phyloP scores from a whole-genome alignment of 2,113 vertebrate species.

The Ranitomeya variabilis region DNA sequence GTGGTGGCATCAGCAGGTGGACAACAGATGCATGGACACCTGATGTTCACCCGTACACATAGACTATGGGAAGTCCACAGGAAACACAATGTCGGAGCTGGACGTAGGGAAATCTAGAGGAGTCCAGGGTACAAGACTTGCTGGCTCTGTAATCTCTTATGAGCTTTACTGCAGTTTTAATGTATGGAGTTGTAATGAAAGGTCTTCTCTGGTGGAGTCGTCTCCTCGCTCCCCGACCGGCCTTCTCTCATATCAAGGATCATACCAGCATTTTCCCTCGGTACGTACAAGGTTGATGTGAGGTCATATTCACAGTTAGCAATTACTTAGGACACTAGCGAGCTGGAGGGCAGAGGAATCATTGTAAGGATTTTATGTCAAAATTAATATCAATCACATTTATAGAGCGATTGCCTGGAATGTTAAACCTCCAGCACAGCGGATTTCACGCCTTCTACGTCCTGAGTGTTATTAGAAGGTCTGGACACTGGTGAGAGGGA shows the following conservation, averaged over 20 bases:
- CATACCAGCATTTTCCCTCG: background rate
- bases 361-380: slow-evolving; percentile 52
- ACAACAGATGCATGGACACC: too few species aligned
- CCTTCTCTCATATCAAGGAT: background rate
- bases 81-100: background rate
- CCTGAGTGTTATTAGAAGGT: slow-evolving; percentile 28
- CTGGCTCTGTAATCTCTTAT: background rate
- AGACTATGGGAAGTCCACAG: background rate
- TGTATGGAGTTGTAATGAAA: background rate
- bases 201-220: background rate
- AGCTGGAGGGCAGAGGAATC: slow-evolving; percentile 28
- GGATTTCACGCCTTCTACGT: background rate
- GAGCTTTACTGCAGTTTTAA: background rate
- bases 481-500: background rate
- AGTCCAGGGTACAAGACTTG: background rate
- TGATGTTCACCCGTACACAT: background rate
- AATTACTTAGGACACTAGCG: slow-evolving; percentile 37
- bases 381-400: slow-evolving; percentile 53
- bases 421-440: slow-evolving; percentile 3
- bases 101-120: background rate
- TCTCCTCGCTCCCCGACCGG: background rate
- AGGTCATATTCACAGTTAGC: slow-evolving; percentile 20
- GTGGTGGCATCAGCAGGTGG: too few species aligned
- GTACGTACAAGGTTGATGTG: slow-evolving; percentile 1
- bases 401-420: slow-evolving; percentile 22